Evolutionary conservation across 2,888 invertebrate genomes (phyloP).

Genomic region (Rhagium mordax): DNA sequence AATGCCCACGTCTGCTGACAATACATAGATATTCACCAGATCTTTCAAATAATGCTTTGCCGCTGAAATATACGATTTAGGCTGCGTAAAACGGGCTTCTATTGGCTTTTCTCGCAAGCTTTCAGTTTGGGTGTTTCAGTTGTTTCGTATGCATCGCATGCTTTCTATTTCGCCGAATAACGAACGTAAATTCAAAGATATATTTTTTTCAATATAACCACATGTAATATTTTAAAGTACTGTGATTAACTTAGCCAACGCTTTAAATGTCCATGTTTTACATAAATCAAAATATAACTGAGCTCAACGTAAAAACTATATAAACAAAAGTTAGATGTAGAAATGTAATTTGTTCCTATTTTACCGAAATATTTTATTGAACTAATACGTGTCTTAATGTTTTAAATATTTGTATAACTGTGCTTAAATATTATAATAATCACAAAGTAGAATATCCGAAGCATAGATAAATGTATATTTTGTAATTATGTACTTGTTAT

Average conservation of each 20-base stretch:
- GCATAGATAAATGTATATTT: constrained; percentile 44
- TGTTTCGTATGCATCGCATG: constrained; percentile 54
- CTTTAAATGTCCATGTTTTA: constrained; percentile 39
- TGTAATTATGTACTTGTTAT: constrained; percentile 25
- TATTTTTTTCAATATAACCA: constrained; percentile 8
- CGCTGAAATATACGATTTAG: constrained; percentile 30
- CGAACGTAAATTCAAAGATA: constrained; percentile 34
- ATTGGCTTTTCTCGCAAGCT: constrained; percentile 66
- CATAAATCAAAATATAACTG: constrained; percentile 9
- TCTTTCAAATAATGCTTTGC: constrained; percentile 8
- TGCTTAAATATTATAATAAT: constrained; percentile 7
- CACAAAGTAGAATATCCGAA: constrained; percentile 1
- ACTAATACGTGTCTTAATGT: constrained; percentile 46
- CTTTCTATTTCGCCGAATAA: constrained; percentile 25
- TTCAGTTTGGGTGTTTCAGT: constrained; percentile 63
- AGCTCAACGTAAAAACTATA: background rate
- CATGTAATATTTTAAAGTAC: constrained; percentile 9
- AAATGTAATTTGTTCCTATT: constrained; percentile 22
- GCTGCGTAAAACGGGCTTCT: constrained; percentile 66
- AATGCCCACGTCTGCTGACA: background rate
- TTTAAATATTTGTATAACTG: constrained; percentile 37
- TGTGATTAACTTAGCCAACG: constrained; percentile 24
- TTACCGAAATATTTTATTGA: constrained; percentile 17
- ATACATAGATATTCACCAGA: constrained; percentile 1
- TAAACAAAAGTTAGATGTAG: constrained; percentile 12